Conservation (phyloP, 1,140 invertebrate genomes). For the Hyposmocoma kahamanoa region DNA sequence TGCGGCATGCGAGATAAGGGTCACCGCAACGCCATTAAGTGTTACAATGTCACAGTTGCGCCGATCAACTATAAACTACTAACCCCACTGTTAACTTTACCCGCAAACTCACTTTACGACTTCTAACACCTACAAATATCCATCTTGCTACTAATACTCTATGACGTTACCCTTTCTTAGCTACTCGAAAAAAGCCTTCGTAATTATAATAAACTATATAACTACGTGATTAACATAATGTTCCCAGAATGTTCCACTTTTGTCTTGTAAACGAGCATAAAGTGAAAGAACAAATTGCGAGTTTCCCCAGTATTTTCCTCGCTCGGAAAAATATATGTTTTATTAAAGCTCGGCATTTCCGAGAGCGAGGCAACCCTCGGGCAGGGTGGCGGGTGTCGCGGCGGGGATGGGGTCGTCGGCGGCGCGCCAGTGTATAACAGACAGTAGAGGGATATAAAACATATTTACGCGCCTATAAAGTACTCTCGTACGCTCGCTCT, state of each 20-base stretch:
- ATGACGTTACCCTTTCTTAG: neutral
- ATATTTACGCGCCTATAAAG: conserved; percentile 74
- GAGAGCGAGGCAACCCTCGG: conserved; percentile 64
- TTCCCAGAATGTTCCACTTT: conserved; percentile 71
- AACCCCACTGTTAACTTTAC: conserved; percentile 8
- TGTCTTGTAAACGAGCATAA: conserved; percentile 74
- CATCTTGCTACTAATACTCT: conserved; percentile 6
- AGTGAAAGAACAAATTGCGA: conserved; percentile 74
- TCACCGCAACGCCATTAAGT: conserved; percentile 49
- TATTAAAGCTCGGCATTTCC: conserved; percentile 73
- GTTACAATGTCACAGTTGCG: conserved; percentile 27
- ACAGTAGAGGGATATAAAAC: conserved; percentile 72
- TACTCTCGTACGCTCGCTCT: conserved; percentile 70
- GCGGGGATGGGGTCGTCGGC: conserved; percentile 31
- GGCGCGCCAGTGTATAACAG: conserved; percentile 68
- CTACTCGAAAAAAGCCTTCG: conserved; percentile 16
- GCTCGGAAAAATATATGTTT: conserved; percentile 73
- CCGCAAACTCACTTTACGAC: conserved; percentile 29
- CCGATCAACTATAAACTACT: conserved; percentile 26
- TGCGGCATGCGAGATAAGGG: conserved; percentile 54
- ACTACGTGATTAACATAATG: conserved; percentile 71
- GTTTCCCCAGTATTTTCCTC: conserved; percentile 73
- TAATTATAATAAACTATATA: conserved; percentile 58
- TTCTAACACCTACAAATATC: conserved; percentile 21
- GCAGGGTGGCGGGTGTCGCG: conserved; percentile 23